Conservation (phyloP, 2,888 invertebrate species). For the Drosophila neonasuta region DNA sequence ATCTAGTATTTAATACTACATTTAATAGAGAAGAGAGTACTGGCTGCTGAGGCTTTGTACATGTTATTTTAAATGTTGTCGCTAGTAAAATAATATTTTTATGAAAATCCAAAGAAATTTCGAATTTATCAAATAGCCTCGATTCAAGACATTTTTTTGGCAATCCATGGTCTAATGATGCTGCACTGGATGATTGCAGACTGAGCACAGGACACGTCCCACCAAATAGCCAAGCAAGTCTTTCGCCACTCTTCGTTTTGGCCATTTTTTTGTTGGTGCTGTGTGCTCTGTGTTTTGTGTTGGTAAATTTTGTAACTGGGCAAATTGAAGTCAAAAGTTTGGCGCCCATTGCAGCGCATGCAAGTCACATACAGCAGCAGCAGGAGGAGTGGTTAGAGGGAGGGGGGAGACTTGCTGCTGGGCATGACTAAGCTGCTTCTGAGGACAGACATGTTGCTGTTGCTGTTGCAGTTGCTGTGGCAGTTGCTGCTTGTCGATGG, state of each 20-base stretch:
- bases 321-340: slow-evolving; percentile 74
- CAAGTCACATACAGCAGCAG: slow-evolving; percentile 62
- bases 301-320: slow-evolving; percentile 56
- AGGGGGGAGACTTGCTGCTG: slow-evolving; percentile 37
- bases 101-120: not conserved
- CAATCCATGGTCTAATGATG: slow-evolving; percentile 29
- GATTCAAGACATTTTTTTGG: not conserved
- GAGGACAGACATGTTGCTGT: slow-evolving; percentile 22
- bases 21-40: too few relatives aligned
- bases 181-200: slow-evolving; percentile 40
- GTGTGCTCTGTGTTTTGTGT: slow-evolving; percentile 3
- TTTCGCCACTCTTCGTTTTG: slow-evolving; percentile 55
- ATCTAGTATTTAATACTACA: too few relatives aligned
- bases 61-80: not conserved
- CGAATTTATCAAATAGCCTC: not conserved
- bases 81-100: not conserved
- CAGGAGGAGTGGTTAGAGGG: not conserved
- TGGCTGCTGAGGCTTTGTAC: too few relatives aligned
- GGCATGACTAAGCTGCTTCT: slow-evolving; percentile 45
- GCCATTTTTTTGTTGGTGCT: slow-evolving; percentile 25
- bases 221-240: slow-evolving; percentile 55
- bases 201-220: slow-evolving; percentile 49
- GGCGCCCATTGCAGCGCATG: slow-evolving; percentile 63
- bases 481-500: slow-evolving; percentile 37
- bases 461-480: slow-evolving; percentile 10